Evolutionary conservation across 2,113 vertebrate species (phyloP).

Genomic region (Oceanites oceanicus): DNA sequence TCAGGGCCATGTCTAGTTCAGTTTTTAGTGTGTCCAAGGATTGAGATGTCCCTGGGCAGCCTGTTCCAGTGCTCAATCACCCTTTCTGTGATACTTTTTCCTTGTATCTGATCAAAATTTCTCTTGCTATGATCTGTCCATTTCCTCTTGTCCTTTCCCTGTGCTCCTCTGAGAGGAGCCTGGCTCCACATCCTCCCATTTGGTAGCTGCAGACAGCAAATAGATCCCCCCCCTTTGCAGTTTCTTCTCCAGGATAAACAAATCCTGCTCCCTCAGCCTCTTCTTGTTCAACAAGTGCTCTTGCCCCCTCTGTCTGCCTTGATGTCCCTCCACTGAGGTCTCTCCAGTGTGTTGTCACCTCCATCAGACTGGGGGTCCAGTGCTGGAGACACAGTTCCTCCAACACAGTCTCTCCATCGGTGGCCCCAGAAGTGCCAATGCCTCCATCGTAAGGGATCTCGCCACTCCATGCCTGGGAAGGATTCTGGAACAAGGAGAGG

Average conservation of each 20-base stretch:
- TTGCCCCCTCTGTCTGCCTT: not conserved
- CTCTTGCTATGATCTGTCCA: not conserved
- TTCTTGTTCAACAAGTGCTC: not conserved
- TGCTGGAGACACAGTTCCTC: not conserved
- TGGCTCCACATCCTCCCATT: not conserved
- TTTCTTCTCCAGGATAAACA: not conserved
- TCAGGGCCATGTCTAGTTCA: not conserved
- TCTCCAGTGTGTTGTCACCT: not conserved
- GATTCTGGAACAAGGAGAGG: not conserved
- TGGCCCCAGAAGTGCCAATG: not conserved
- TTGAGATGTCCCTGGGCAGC: not conserved
- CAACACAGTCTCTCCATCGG: not conserved
- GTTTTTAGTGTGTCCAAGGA: not conserved
- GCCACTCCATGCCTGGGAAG: not conserved
- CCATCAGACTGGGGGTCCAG: not conserved
- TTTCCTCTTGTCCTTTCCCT: not conserved
- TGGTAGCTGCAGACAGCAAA: not conserved
- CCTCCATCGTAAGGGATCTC: not conserved
- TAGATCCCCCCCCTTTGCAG: not conserved
- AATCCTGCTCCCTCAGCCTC: not conserved
- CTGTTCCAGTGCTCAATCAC: not conserved
- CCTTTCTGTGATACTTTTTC: not conserved
- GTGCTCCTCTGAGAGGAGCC: not conserved
- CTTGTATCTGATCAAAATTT: not conserved
- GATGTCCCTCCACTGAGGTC: not conserved